phyloP scores from a whole-genome alignment of 2,797 vertebrate genomes.

The Austrolebias charrua region DNA sequence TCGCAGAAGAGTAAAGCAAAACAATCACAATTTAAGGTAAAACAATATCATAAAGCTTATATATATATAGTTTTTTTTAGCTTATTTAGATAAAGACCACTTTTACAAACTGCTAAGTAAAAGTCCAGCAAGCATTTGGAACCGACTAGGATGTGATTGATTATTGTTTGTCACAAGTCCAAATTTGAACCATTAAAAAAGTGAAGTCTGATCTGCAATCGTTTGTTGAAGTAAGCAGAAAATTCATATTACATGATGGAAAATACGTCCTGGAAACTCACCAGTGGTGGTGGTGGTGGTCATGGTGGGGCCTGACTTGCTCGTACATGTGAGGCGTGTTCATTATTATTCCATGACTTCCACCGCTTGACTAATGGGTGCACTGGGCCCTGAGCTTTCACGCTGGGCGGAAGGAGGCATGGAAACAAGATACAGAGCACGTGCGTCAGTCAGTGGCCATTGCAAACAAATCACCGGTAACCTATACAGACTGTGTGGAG shows the following conservation, averaged over 20 bases:
- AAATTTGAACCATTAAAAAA: neutral
- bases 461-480: constrained; percentile 47
- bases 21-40: neutral
- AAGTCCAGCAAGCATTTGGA: no score
- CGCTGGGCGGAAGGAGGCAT: constrained; percentile 48
- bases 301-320: constrained; percentile 33
- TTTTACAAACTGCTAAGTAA: no score
- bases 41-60: neutral
- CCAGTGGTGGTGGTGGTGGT: neutral
- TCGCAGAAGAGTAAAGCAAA: no score
- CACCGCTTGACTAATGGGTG: constrained; percentile 54
- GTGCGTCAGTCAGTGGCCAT: constrained; percentile 41
- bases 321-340: constrained; percentile 49
- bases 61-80: no score
- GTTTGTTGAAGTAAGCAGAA: constrained; percentile 25
- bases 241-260: constrained; percentile 64
- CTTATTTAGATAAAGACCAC: no score
- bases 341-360: constrained; percentile 68
- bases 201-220: neutral
- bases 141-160: no score
- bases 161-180: neutral
- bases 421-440: constrained; percentile 57
- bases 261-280: constrained; percentile 53
- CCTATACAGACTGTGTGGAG: constrained; percentile 10
- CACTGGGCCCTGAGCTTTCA: constrained; percentile 52